Conservation (phyloP, 2,888 invertebrate genomes). For the Archips crataeganus region DNA sequence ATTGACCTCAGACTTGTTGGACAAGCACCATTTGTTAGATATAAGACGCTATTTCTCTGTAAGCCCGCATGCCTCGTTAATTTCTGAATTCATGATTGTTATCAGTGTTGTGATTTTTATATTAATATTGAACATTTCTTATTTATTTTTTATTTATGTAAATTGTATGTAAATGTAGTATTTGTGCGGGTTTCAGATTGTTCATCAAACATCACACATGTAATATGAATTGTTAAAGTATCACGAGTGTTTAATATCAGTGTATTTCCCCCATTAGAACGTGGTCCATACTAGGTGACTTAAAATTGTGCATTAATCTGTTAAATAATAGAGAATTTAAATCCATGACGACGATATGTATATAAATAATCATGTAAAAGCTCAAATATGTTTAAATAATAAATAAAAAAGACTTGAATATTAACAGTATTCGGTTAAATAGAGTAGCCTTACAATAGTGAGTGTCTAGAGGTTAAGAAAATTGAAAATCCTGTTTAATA, state of each 20-base stretch:
- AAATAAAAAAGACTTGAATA: slow-evolving; percentile 76
- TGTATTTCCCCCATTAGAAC: slow-evolving; percentile 73
- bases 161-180: slow-evolving; percentile 48
- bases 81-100: slow-evolving; percentile 54
- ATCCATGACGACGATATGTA: slow-evolving; percentile 67
- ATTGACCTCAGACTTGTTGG: slow-evolving; percentile 52
- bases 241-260: slow-evolving; percentile 45
- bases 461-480: slow-evolving; percentile 63
- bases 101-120: slow-evolving; percentile 70
- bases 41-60: slow-evolving; percentile 53
- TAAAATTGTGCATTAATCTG: slow-evolving; percentile 83
- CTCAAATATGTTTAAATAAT: slow-evolving; percentile 81
- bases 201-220: slow-evolving; percentile 47
- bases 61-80: slow-evolving; percentile 51
- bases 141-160: slow-evolving; percentile 44
- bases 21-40: slow-evolving; percentile 56
- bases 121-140: slow-evolving; percentile 15
- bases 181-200: slow-evolving; percentile 53
- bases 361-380: slow-evolving; percentile 78
- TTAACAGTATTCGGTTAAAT: slow-evolving; percentile 70
- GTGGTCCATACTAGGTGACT: slow-evolving; percentile 86
- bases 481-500: slow-evolving; percentile 54
- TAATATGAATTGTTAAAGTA: slow-evolving; percentile 48
- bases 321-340: slow-evolving; percentile 70
- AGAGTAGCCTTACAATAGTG: slow-evolving; percentile 74